A percentile compares a stretch with the other conserved stretches of the same genome.
These are phyloP conservation scores for Corvus cornix DNA, from an alignment of 2,113 vertebrate genomes.

Conservation along the genomic window DNA sequence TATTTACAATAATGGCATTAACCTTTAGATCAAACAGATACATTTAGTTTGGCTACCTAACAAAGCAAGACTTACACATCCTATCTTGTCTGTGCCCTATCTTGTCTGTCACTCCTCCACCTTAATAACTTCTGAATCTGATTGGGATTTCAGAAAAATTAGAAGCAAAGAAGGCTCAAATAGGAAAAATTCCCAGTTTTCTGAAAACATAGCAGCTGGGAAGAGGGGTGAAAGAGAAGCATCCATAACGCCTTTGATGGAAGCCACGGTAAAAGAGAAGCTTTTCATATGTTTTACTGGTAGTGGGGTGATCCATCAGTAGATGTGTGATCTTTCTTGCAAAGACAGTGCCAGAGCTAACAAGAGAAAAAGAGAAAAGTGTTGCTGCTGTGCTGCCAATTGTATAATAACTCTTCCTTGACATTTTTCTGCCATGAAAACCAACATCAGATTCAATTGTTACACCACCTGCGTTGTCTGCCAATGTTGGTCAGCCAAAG, in stretches of 20 bases:
- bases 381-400: neutral
- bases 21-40: slow-evolving; percentile 1
- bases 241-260: neutral
- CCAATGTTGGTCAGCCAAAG: neutral
- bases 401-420: neutral
- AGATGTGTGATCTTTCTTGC: neutral
- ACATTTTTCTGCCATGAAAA: neutral
- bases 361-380: neutral
- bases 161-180: neutral
- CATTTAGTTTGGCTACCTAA: neutral
- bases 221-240: neutral
- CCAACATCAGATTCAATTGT: neutral
- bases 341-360: neutral
- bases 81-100: neutral
- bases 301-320: no score
- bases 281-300: neutral
- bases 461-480: neutral
- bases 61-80: neutral
- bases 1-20: neutral
- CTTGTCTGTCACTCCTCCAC: neutral
- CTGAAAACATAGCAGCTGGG: neutral
- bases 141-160: neutral
- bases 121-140: neutral
- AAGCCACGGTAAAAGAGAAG: neutral
- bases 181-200: neutral